phyloP scores from a whole-genome alignment of 2,888 invertebrate species.

The Hydraecia micacea region DNA sequence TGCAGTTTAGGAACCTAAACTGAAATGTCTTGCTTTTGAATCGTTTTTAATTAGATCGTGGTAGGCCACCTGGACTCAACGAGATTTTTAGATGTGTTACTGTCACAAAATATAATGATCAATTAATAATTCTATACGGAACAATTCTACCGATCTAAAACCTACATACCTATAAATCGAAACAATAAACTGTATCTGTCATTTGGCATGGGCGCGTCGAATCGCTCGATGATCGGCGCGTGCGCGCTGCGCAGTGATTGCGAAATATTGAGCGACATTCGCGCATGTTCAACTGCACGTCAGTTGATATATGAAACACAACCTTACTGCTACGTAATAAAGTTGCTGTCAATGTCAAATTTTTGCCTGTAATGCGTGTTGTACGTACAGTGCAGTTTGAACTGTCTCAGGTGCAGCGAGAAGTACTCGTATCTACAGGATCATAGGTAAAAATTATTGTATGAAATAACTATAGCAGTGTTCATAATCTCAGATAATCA shows the following conservation, averaged over 20 bases:
- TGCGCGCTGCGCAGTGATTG: constrained; percentile 56
- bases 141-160: not conserved
- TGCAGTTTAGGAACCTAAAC: too few species aligned
- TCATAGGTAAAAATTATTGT: not conserved
- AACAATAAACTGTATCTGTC: constrained; percentile 62
- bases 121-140: not conserved
- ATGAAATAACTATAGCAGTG: not conserved
- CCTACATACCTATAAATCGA: constrained; percentile 22
- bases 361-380: not conserved
- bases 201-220: constrained; percentile 62
- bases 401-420: constrained; percentile 17
- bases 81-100: not conserved
- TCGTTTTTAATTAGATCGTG: too few species aligned
- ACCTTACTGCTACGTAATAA: not conserved
- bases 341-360: not conserved
- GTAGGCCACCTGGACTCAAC: too few species aligned
- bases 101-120: not conserved
- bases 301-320: not conserved
- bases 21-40: too few species aligned
- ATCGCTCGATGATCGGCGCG: constrained; percentile 63
- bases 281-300: constrained; percentile 2
- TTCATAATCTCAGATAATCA: not conserved
- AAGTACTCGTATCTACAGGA: not conserved
- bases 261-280: constrained; percentile 53
- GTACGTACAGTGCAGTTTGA: constrained; percentile 5